Base-by-base conservation (phyloP, 2,888 invertebrate species). In the Yponomeuta malinellus region DNA sequence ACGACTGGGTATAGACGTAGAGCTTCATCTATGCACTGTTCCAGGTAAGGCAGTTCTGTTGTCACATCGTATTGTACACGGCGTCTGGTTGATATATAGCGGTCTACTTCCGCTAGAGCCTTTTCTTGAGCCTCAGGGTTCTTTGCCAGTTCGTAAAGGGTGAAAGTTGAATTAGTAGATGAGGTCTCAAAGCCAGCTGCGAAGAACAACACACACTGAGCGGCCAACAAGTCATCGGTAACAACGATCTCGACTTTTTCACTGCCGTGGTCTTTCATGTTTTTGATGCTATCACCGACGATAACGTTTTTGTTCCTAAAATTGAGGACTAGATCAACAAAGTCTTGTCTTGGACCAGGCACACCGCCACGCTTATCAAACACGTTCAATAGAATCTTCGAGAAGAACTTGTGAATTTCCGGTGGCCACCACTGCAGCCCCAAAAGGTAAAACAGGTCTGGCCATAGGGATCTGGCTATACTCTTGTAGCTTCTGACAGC, bases 181-280 rank as follows among this genome's bases (percentile, higher is more conserved):
- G 86, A 83, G 0, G 87, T 86, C 23, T 87, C 87, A 68, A 78
- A 87, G 0, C 87, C 87, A 31, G 84, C 87, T 0, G 78, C 79
- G 52, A 86, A 87, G 71, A 95, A 94, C 0, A 93, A 78, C 48
- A 93, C 86, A 10, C 88, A 84, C 72, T 93, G 93, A 0, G 93
- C 89, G 0, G 86, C 85, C 48, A 93, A 73, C 72, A 90, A 80
- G 8, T 86, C 78, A 9, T 84, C 72, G 1, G 82, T 80, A 12
- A 90, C 69, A 0, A 80, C 78, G 12, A 90, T 65, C 12, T 70
- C 71, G 2, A 71, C 68, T 37, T 71, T 73, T 10, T 69, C 72
- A 10, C 31, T 72, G 0, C 31, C 63, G 5, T 69, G 74, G 2
- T 59, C 68, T 15, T 73, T 73, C 74, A 80, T 74, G 63, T 82